Evolutionary conservation across 2,888 invertebrate genomes (phyloP), one percentile per base, ranked within the genome.

Genomic region (Andrena flavipes): DNA sequence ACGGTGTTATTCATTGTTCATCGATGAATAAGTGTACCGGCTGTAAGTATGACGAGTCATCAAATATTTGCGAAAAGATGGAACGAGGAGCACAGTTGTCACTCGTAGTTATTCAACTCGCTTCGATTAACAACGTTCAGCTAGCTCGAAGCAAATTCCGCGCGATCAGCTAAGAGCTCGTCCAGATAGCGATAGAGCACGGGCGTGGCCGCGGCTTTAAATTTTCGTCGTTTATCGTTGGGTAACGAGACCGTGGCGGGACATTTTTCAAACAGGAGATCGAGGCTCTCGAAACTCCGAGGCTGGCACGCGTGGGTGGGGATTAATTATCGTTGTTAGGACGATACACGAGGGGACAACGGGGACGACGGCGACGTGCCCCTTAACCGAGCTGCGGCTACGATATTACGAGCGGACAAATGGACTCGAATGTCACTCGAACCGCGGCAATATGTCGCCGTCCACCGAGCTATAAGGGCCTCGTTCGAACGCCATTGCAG

Each of bases 361-460:
- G 33, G 56, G 64, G 16, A 16, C 29, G 65, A 30, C 23, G 56
- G 60, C 60, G 75, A 59, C 49, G 54, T 23, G 26, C 60, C 77
- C 73, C 51, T 68, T 73, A 74, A 63, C 70, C 65, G 63, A 56
- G 51, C 59, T 73, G 72, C 69, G 82, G 62, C 64, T 49, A 71
- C 73, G 77, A 80, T 65, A 76, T 79, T 60, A 16, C 64, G 71
- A 29, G 48, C 76, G 54, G 73, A 71, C 78, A 79, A 80, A 87
- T 77, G 75, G 64, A 64, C 79, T 73, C 76, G 76, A 85, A 74
- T 76, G 72, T 75, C 81, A 48, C 35, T 64, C 42, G 80, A 67
- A 54, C 68, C 69, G 69, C 82, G 60, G 76, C 42, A 62, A 83
- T 76, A 80, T 69, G 75, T 77, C 69, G 72, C 70, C 56, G 79